These are phyloP conservation scores for Clanis bilineata DNA, from an alignment of 2,888 invertebrate species.

Conservation along the genomic window DNA sequence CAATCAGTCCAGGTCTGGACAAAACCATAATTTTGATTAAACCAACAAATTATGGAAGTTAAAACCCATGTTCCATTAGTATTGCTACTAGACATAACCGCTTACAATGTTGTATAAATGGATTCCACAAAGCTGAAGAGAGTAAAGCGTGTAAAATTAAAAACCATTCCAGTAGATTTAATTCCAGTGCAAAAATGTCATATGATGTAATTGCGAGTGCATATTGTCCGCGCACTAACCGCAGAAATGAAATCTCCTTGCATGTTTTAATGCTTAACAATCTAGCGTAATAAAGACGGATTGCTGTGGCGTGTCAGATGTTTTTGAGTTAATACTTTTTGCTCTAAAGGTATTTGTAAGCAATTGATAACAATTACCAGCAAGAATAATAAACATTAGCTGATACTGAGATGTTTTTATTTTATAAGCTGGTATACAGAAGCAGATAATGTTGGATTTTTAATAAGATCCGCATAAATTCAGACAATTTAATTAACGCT, in stretches of 20 bases:
- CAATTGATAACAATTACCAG: background rate
- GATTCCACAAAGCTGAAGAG: no score
- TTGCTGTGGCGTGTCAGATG: background rate
- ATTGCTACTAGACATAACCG: background rate
- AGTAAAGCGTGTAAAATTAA: background rate
- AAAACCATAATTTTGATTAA: no score
- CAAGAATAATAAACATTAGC: background rate
- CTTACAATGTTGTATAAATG: no score
- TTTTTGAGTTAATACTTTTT: background rate
- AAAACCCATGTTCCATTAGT: background rate
- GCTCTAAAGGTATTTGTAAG: background rate
- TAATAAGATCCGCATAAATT: background rate
- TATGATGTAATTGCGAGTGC: slow-evolving; percentile 27
- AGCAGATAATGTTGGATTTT: no score
- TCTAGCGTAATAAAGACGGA: background rate
- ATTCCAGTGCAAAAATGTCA: slow-evolving; percentile 13
- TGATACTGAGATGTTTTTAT: no score
- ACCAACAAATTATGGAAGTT: background rate
- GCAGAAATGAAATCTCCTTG: slow-evolving; percentile 34
- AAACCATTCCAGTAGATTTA: slow-evolving; percentile 14
- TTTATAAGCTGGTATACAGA: no score
- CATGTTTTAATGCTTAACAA: slow-evolving; percentile 23
- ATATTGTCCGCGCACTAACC: slow-evolving; percentile 37
- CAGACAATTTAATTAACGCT: background rate
- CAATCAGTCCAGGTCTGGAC: no score